These are phyloP conservation scores for Brevimyrus niger DNA, from an alignment of 2,113 vertebrate genomes.

Conservation along the genomic window DNA sequence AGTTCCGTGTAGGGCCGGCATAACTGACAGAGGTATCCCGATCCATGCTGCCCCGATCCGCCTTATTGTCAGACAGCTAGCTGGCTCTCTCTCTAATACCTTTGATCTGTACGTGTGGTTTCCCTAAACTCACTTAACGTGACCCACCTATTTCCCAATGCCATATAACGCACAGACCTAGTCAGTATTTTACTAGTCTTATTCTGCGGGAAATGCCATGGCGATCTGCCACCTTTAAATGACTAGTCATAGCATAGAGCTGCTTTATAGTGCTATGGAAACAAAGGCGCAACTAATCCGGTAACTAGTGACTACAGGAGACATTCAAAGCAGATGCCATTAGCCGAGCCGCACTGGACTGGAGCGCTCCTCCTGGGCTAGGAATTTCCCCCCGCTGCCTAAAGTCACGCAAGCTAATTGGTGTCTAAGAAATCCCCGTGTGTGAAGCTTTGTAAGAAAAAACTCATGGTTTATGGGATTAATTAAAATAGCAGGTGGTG, in stretches of 20 bases:
- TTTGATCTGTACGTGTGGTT: not conserved
- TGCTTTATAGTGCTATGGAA: not conserved
- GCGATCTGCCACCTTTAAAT: not conserved
- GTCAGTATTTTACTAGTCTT: not conserved
- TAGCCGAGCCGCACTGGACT: not conserved
- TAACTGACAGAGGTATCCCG: not conserved
- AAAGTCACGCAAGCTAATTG: not conserved
- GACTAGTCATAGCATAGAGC: not conserved
- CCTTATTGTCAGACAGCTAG: not conserved
- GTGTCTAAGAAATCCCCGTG: not conserved
- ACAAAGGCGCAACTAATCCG: not conserved
- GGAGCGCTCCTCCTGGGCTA: not conserved
- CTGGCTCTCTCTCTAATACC: not conserved
- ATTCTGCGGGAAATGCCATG: not conserved
- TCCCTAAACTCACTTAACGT: not conserved
- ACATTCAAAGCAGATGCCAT: not conserved
- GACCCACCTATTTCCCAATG: not conserved
- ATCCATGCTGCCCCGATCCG: not conserved
- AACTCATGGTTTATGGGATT: not conserved
- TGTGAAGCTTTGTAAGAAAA: not conserved
- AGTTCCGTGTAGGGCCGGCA: not conserved
- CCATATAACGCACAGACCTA: not conserved
- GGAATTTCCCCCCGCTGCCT: not conserved
- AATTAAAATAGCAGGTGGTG: not conserved
- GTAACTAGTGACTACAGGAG: not conserved